Evolutionary conservation across 2,888 invertebrate species (phyloP).

Genomic region (Polymixis flavicincta): DNA sequence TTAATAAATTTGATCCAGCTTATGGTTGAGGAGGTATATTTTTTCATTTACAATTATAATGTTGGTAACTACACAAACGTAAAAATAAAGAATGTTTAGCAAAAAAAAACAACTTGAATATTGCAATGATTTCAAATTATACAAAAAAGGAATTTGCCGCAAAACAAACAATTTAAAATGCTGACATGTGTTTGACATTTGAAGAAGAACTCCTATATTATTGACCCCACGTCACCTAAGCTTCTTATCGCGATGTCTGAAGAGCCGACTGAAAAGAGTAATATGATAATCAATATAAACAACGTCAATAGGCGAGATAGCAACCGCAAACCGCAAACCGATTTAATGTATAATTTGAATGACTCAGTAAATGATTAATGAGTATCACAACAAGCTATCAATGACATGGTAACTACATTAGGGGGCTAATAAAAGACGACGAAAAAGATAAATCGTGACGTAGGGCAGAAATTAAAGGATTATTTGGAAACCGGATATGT

Average conservation of each 20-base stretch:
- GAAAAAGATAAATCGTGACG: not conserved
- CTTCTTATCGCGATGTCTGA: conserved; percentile 10
- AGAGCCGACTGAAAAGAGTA: conserved; percentile 41
- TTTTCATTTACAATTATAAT: no score
- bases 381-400: conserved; percentile 18
- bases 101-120: not conserved
- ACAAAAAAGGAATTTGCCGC: not conserved
- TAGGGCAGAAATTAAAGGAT: not conserved
- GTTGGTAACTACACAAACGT: not conserved
- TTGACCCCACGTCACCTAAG: not conserved
- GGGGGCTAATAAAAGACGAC: not conserved
- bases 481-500: no score
- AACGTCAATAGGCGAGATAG: not conserved
- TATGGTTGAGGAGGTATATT: no score
- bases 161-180: no score
- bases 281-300: not conserved
- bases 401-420: conserved; percentile 17
- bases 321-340: not conserved
- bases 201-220: not conserved
- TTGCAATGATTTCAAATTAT: not conserved
- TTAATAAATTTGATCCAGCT: no score
- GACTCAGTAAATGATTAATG: not conserved
- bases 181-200: not conserved
- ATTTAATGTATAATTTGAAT: not conserved
- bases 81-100: not conserved